These are phyloP conservation scores for Lobophora halterata DNA, from an alignment of 2,888 invertebrate genomes.

Conservation along the genomic window DNA sequence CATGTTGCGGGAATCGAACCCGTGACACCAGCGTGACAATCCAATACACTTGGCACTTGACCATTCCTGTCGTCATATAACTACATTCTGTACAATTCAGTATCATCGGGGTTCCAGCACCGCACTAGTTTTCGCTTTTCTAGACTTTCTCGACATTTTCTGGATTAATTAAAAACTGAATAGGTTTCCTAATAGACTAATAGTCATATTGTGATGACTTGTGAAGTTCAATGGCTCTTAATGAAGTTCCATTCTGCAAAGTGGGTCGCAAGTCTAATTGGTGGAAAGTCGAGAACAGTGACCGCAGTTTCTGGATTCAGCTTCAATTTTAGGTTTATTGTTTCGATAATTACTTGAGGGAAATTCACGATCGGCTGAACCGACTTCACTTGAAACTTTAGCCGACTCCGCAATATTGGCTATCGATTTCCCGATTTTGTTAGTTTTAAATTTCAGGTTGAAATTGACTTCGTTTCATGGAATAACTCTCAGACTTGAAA, in stretches of 20 bases:
- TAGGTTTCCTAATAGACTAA: slow-evolving; percentile 64
- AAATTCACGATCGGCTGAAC: slow-evolving; percentile 50
- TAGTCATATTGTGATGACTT: too few relatives aligned
- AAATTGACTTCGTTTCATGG: slow-evolving; percentile 5
- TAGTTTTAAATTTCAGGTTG: slow-evolving; percentile 17
- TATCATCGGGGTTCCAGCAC: not conserved
- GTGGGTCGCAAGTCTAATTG: slow-evolving; percentile 70
- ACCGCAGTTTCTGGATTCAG: slow-evolving; percentile 60
- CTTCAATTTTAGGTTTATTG: slow-evolving; percentile 77
- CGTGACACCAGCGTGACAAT: too few relatives aligned
- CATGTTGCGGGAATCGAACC: too few relatives aligned
- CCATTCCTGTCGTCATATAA: not conserved
- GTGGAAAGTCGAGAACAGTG: slow-evolving; percentile 66
- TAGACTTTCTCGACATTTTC: slow-evolving; percentile 30
- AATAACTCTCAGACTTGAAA: too few relatives aligned
- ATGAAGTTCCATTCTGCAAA: slow-evolving; percentile 72
- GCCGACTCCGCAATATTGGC: slow-evolving; percentile 24
- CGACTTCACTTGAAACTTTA: slow-evolving; percentile 54
- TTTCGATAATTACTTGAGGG: slow-evolving; percentile 74
- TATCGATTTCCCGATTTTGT: slow-evolving; percentile 19
- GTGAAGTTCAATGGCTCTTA: slow-evolving; percentile 74
- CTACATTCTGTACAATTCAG: not conserved
- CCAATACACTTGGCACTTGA: too few relatives aligned
- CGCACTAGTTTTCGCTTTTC: slow-evolving; percentile 28
- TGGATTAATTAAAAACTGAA: slow-evolving; percentile 69